These are phyloP conservation scores for Eulimnadia texana DNA, from an alignment of 1,140 invertebrate species.

Conservation along the genomic window DNA sequence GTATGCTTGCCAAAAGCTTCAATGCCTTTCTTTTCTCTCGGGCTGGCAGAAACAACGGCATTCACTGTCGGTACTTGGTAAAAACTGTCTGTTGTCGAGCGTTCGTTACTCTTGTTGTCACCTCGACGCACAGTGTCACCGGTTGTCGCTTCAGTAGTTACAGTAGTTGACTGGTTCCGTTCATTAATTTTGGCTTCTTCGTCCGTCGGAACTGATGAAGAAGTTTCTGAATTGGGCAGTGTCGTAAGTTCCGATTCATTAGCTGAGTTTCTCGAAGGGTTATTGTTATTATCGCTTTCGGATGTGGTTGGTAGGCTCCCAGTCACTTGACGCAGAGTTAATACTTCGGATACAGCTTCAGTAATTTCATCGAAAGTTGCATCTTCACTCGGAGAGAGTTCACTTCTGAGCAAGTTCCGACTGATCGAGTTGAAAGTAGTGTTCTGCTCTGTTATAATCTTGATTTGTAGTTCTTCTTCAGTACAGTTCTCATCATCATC, in stretches of 20 bases:
- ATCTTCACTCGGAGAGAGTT: background rate
- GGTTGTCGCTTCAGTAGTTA: too few relatives aligned
- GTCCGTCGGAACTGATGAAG: too few relatives aligned
- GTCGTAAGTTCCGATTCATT: too few relatives aligned
- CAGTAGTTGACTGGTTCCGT: too few relatives aligned
- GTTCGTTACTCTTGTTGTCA: too few relatives aligned
- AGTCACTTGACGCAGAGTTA: background rate
- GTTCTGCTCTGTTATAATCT: background rate
- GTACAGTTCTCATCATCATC: background rate
- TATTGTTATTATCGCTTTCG: background rate
- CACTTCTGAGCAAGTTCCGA: background rate
- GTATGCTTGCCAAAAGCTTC: background rate
- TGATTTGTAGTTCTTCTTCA: background rate
- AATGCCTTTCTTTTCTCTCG: background rate
- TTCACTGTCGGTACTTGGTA: background rate
- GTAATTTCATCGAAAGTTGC: background rate
- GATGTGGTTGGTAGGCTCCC: background rate
- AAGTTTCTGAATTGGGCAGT: too few relatives aligned
- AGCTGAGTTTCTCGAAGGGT: too few relatives aligned
- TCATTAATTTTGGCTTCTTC: too few relatives aligned
- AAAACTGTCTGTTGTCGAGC: background rate
- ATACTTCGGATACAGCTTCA: background rate
- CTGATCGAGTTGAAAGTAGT: background rate
- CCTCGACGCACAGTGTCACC: too few relatives aligned
- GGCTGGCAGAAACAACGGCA: background rate